These are phyloP conservation scores for Huso huso DNA, from an alignment of 2,797 vertebrate genomes.

Conservation along the genomic window DNA sequence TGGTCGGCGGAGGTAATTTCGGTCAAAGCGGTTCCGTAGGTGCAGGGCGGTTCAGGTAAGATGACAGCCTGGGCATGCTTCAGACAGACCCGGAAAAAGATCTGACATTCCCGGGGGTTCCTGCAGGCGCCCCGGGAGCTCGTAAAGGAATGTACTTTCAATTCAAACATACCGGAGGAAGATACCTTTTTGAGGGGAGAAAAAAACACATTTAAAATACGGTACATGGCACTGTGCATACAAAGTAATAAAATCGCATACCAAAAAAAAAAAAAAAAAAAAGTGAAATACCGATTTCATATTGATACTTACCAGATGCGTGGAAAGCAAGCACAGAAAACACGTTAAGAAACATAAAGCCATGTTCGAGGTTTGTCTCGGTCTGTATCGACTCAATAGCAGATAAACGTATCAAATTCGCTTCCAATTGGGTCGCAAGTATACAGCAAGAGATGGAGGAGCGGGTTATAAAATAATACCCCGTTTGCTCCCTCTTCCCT, in stretches of 20 bases:
- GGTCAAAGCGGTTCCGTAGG: slow-evolving; percentile 70
- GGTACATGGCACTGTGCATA: neutral
- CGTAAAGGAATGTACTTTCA: slow-evolving; percentile 75
- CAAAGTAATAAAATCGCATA: neutral
- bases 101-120: slow-evolving; percentile 62
- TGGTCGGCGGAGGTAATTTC: slow-evolving; percentile 59
- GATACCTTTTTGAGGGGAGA: slow-evolving; percentile 44
- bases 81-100: slow-evolving; percentile 76
- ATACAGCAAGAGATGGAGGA: too few relatives aligned
- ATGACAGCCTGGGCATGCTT: slow-evolving; percentile 72
- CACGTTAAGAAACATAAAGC: too few relatives aligned
- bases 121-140: slow-evolving; percentile 52
- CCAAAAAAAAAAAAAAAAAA: too few relatives aligned
- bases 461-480: too few relatives aligned
- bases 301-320: slow-evolving; percentile 49
- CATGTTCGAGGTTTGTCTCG: too few relatives aligned
- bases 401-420: too few relatives aligned
- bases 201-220: neutral
- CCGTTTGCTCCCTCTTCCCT: too few relatives aligned
- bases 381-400: too few relatives aligned
- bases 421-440: too few relatives aligned
- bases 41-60: slow-evolving; percentile 68
- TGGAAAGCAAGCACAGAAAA: too few relatives aligned
- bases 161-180: slow-evolving; percentile 71
- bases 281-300: neutral